A percentile compares a stretch with the other conserved stretches of the same genome.
phyloP scores from a whole-genome alignment of 2,797 vertebrate species.

The Danio albolineatus region DNA sequence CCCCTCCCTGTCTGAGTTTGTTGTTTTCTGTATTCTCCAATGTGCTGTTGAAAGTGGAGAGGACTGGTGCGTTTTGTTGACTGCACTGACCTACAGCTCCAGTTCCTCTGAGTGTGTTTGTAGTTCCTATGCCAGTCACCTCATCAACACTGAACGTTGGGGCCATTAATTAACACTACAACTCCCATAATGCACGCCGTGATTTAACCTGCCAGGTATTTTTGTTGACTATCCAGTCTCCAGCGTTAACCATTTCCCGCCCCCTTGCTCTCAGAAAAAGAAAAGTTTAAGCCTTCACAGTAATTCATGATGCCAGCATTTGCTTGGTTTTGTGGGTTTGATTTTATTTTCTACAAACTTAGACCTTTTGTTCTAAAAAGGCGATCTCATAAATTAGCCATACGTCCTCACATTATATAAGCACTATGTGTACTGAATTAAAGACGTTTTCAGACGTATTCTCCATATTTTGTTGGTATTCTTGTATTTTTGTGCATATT shows the following conservation, averaged over 20 bases:
- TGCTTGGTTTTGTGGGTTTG: conserved; percentile 82
- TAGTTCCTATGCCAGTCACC: conserved; percentile 68
- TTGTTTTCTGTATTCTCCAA: conserved; percentile 54
- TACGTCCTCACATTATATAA: conserved; percentile 82
- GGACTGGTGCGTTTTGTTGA: conserved; percentile 61
- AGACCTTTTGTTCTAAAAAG: conserved; percentile 98
- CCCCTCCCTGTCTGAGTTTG: conserved; percentile 61
- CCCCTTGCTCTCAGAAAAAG: conserved; percentile 56
- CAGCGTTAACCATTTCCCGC: conserved; percentile 55
- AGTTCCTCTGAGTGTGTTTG: conserved; percentile 60
- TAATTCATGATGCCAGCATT: conserved; percentile 81
- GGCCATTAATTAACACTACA: conserved; percentile 73
- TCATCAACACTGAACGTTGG: conserved; percentile 61
- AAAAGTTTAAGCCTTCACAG: conserved; percentile 73
- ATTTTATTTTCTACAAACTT: conserved; percentile 72
- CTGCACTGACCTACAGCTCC: conserved; percentile 63
- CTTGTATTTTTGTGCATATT: conserved; percentile 90
- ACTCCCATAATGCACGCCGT: conserved; percentile 79
- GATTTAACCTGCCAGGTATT: conserved; percentile 65
- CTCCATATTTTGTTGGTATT: conserved; percentile 84
- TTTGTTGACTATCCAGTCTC: conserved; percentile 64
- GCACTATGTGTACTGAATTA: conserved; percentile 88
- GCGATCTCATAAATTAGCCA: conserved; percentile 80
- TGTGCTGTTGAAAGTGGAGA: conserved; percentile 39
- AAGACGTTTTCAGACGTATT: conserved; percentile 86